phyloP scores from a whole-genome alignment of 2,797 vertebrate genomes.

The Delichon dasypus region DNA sequence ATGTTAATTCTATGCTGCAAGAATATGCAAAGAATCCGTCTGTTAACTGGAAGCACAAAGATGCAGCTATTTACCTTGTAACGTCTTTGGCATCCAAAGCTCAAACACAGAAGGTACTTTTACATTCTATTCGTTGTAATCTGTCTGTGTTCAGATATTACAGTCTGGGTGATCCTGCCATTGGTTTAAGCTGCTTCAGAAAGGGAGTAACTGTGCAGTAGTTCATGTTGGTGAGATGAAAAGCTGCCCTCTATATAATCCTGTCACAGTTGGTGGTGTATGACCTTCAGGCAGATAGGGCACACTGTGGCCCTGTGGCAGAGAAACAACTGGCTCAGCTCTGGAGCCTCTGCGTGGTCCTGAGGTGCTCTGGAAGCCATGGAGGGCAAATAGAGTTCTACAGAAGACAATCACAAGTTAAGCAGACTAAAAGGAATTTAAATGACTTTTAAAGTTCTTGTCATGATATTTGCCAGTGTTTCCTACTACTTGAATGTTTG shows the following conservation, averaged over 20 bases:
- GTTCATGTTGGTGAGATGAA: background rate
- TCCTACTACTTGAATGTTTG: background rate
- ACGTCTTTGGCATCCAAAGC: constrained; percentile 98
- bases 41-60: constrained; percentile 98
- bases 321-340: background rate
- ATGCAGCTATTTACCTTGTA: constrained; percentile 97
- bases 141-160: background rate
- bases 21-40: constrained; percentile 94
- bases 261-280: background rate
- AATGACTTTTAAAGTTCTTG: background rate
- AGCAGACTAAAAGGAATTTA: background rate
- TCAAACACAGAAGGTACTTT: constrained; percentile 93
- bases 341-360: background rate
- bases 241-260: background rate
- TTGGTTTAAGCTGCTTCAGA: background rate
- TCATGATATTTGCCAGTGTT: background rate
- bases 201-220: background rate
- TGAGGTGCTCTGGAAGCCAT: background rate
- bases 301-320: background rate
- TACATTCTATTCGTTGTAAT: background rate
- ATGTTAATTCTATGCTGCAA: constrained; percentile 94
- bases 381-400: background rate
- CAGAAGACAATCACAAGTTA: background rate
- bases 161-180: background rate
- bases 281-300: background rate